Conservation (phyloP, 1,140 invertebrate species). For the Harpegnathos saltator region DNA sequence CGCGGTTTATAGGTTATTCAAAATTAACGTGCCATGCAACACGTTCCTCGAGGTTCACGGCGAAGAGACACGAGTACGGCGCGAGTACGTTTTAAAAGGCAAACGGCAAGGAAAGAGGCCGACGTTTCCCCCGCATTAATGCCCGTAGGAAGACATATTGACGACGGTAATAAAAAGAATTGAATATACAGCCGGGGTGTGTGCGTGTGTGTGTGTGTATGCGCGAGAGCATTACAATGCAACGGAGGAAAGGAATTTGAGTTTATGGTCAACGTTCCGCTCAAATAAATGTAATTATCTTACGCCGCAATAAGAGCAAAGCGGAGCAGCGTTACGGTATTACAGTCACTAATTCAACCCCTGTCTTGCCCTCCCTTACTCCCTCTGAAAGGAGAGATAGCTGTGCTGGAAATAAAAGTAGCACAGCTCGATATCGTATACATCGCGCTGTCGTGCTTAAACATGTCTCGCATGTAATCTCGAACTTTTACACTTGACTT, state of each 20-base stretch:
- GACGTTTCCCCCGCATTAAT: slow-evolving; percentile 23
- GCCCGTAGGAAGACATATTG: slow-evolving; percentile 29
- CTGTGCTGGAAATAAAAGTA: slow-evolving; percentile 9
- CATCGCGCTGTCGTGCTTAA: too few relatives aligned
- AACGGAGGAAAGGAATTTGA: slow-evolving; percentile 20
- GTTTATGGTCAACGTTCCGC: slow-evolving; percentile 20
- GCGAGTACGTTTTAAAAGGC: slow-evolving; percentile 48
- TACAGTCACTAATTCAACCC: slow-evolving; percentile 13
- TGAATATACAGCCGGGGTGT: slow-evolving; percentile 45
- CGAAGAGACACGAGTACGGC: not conserved
- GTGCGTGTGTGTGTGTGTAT: slow-evolving; percentile 22
- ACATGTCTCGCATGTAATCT: too few relatives aligned
- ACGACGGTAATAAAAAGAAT: slow-evolving; percentile 44
- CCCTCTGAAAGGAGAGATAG: not conserved
- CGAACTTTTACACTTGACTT: too few relatives aligned
- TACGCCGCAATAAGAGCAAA: not conserved
- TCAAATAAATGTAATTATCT: slow-evolving; percentile 53
- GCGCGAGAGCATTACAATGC: not conserved
- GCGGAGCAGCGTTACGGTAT: slow-evolving; percentile 5
- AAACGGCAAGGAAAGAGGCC: not conserved
- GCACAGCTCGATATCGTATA: too few relatives aligned
- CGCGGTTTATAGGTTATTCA: slow-evolving; percentile 54
- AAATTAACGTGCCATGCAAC: slow-evolving; percentile 58
- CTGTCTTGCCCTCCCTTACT: too few relatives aligned
- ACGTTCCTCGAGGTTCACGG: slow-evolving; percentile 1